Percentiles rank a stretch among this genome's conserved stretches.
Evolutionary conservation across 2,113 vertebrate species (phyloP).

Genomic region (Thryonomys swinderianus): DNA sequence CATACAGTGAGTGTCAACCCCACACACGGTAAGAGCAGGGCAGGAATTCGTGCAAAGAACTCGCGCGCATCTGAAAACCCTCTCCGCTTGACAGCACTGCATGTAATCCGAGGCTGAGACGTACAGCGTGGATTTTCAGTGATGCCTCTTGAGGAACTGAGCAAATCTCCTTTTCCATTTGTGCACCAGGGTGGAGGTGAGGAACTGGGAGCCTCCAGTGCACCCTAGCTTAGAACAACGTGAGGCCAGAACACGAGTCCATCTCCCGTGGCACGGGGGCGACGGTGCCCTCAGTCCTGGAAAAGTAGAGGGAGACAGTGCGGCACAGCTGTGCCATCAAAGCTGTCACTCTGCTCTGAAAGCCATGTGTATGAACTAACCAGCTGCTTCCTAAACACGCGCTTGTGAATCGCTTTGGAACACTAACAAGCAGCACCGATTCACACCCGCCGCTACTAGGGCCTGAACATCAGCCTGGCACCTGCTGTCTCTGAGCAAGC

Average conservation of each 20-base stretch:
- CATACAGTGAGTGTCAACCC: not conserved
- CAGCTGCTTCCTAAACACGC: not conserved
- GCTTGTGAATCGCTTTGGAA: not conserved
- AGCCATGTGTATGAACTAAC: not conserved
- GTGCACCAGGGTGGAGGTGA: not conserved
- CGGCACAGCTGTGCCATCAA: not conserved
- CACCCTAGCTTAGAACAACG: not conserved
- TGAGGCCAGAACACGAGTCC: not conserved
- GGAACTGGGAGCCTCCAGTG: not conserved
- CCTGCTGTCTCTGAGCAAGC: too few relatives aligned
- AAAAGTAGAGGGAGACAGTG: not conserved
- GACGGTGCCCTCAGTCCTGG: not conserved
- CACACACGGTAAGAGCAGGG: not conserved
- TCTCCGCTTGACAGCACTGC: slow-evolving; percentile 34
- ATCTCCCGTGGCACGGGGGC: not conserved
- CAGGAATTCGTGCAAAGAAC: not conserved
- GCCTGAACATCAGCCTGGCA: too few relatives aligned
- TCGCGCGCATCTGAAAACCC: not conserved
- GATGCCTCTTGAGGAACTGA: not conserved
- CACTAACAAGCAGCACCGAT: too few relatives aligned
- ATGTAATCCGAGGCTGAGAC: slow-evolving; percentile 1
- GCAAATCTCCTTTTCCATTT: not conserved
- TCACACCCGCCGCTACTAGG: too few relatives aligned
- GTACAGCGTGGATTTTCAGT: not conserved
- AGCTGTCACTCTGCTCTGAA: not conserved